Evolutionary conservation across 1,140 invertebrate genomes (phyloP), one percentile per base, ranked within the genome.

Genomic region (Micrasema longulum): DNA sequence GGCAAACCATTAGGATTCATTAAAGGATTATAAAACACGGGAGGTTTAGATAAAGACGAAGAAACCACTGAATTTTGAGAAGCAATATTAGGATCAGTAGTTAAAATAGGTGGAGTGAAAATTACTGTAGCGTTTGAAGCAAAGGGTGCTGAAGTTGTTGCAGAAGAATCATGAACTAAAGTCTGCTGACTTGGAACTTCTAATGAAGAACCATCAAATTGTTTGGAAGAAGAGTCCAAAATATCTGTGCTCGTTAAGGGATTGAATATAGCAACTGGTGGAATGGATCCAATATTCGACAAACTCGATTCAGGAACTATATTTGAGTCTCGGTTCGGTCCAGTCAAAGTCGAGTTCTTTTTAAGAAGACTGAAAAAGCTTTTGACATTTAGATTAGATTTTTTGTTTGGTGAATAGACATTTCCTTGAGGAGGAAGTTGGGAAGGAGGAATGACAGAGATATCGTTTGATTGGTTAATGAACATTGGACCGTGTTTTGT

Each of bases 351-450:
- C 0, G 57, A 63, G 23, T 63, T 63, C 57, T 63, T 63, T 43
- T 63, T 63, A 5, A 64, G 43, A 10, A 64, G 43, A 31, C 41
- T 47, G 43, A 23, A 64, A 31, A 64, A 64, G 14, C 22, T 47
- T 12, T 47, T 45, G 3, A 47, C 41, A 47, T 23, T 64, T 23
- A 64, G 26, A n/a, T 45, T 45, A n/a, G 41, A 47, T 18, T 47
- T 64, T 47, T 47, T 45, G 38, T 35, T 18, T 47, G 45, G 31
- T 1, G 55, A 53, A 35, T 53, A 60, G 16, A 41, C 10, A 12
- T 60, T 60, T 38, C 35, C 55, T 20, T 16, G 36, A 12, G 55
- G 55, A 6, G 55, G 55, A 41, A 60, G 16, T 23, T 60, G 14
- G 10, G 55, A 60, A 9, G 10, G 14, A n/a, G 55, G 55, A 41